Percentiles rank a stretch among this genome's conserved stretches.
Conservation (phyloP, 2,113 vertebrate genomes). For the Solenodon paradoxus region DNA sequence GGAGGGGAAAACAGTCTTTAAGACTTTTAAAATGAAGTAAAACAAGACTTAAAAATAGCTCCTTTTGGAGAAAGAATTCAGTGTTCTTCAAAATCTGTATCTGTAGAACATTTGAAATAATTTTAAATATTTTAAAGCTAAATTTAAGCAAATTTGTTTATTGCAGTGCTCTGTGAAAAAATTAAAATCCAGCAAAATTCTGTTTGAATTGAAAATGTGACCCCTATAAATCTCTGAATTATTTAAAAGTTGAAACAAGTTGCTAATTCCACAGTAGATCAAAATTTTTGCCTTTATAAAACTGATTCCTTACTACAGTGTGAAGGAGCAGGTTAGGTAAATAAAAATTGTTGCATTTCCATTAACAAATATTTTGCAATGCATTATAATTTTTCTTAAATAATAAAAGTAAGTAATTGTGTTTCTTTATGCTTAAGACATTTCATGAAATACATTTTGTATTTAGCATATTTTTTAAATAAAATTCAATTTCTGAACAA, state of each 20-base stretch:
- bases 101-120: conserved; percentile 51
- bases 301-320: conserved; percentile 44
- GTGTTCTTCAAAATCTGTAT: conserved; percentile 33
- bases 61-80: conserved; percentile 32
- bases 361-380: conserved; percentile 38
- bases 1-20: not conserved
- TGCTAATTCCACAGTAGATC: conserved; percentile 50
- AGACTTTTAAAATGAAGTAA: conserved; percentile 36
- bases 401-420: conserved; percentile 45
- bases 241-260: conserved; percentile 49
- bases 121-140: conserved; percentile 45
- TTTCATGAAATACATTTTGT: conserved; percentile 52
- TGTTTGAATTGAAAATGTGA: conserved; percentile 51
- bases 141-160: not conserved
- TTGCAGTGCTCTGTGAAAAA: conserved; percentile 44
- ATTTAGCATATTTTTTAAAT: conserved; percentile 41
- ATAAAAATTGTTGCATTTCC: conserved; percentile 35
- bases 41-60: conserved; percentile 46
- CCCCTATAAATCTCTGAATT: conserved; percentile 29
- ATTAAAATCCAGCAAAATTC: conserved; percentile 48
- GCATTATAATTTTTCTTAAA: conserved; percentile 54
- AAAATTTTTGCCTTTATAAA: conserved; percentile 52
- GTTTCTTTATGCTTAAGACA: conserved; percentile 44
- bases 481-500: conserved; percentile 57
- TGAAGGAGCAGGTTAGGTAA: conserved; percentile 44